Percentiles rank a stretch among this genome's conserved stretches.
These are phyloP conservation scores for Xenops minutus DNA, from an alignment of 2,797 vertebrate species.

Conservation along the genomic window DNA sequence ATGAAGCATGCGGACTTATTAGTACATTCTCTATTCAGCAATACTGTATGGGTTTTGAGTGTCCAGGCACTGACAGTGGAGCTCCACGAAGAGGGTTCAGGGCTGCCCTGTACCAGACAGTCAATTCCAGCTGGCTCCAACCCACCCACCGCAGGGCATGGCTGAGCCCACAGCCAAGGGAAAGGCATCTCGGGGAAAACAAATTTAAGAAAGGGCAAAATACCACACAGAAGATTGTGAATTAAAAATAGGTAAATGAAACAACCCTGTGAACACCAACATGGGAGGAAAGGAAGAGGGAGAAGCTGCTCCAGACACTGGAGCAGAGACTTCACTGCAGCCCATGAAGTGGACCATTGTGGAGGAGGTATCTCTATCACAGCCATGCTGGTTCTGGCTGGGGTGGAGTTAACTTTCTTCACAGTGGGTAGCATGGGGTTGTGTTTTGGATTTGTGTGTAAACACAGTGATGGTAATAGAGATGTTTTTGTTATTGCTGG, in stretches of 20 bases:
- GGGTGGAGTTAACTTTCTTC: neutral
- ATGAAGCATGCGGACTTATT: rapidly evolving
- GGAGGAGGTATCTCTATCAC: neutral
- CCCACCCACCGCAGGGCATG: rapidly evolving
- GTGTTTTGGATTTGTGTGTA: neutral
- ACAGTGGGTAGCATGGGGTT: neutral
- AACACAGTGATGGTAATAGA: neutral
- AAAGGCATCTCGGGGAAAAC: rapidly evolving
- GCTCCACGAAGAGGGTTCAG: rapidly evolving
- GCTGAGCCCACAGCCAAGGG: rapidly evolving
- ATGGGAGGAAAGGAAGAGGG: neutral
- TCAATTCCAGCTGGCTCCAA: rapidly evolving
- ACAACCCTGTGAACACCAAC: neutral
- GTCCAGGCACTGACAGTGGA: rapidly evolving
- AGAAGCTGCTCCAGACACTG: rapidly evolving
- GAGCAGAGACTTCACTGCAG: neutral
- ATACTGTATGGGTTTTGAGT: rapidly evolving
- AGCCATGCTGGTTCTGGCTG: neutral
- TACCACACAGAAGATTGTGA: rapidly evolving
- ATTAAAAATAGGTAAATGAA: neutral
- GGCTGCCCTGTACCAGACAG: rapidly evolving
- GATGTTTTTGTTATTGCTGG: neutral
- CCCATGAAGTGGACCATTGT: neutral
- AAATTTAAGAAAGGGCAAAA: neutral
- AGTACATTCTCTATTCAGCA: rapidly evolving